A percentile compares a stretch with the other conserved stretches of the same genome.
Conservation (phyloP, 2,797 vertebrate genomes). For the Octomys mimax region DNA sequence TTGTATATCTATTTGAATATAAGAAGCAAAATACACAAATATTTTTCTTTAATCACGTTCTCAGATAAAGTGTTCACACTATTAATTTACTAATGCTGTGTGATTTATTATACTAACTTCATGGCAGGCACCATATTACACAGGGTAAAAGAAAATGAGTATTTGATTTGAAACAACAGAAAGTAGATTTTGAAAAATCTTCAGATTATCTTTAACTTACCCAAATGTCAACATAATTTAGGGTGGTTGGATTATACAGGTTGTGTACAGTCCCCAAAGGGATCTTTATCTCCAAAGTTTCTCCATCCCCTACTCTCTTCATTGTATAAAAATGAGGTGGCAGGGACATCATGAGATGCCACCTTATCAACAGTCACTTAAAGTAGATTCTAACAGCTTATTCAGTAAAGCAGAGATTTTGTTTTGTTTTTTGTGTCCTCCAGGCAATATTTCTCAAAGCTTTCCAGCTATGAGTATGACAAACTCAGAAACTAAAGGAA, state of each 20-base stretch:
- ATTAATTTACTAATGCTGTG: slow-evolving; percentile 23
- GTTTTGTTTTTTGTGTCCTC: background rate
- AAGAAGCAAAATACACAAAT: slow-evolving; percentile 51
- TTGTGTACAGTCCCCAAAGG: background rate
- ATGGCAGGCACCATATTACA: background rate
- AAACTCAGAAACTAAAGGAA: slow-evolving; percentile 26
- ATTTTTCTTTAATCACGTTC: slow-evolving; percentile 48
- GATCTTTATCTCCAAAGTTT: slow-evolving; percentile 38
- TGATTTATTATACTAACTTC: slow-evolving; percentile 45
- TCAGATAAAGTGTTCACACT: background rate
- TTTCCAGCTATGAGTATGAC: slow-evolving; percentile 47
- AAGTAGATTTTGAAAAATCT: background rate
- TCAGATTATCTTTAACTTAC: slow-evolving; percentile 36
- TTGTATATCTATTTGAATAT: background rate
- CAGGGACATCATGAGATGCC: background rate
- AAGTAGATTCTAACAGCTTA: slow-evolving; percentile 38
- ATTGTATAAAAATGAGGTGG: slow-evolving; percentile 41
- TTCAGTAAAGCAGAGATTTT: slow-evolving; percentile 19
- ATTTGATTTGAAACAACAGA: slow-evolving; percentile 33
- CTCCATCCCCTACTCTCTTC: background rate
- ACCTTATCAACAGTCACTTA: slow-evolving; percentile 23
- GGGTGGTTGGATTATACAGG: background rate
- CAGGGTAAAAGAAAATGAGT: background rate
- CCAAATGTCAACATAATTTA: slow-evolving; percentile 41
- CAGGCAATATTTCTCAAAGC: slow-evolving; percentile 41